phyloP scores from a whole-genome alignment of 2,888 invertebrate genomes.

The Rhopalosiphum nymphaeae region DNA sequence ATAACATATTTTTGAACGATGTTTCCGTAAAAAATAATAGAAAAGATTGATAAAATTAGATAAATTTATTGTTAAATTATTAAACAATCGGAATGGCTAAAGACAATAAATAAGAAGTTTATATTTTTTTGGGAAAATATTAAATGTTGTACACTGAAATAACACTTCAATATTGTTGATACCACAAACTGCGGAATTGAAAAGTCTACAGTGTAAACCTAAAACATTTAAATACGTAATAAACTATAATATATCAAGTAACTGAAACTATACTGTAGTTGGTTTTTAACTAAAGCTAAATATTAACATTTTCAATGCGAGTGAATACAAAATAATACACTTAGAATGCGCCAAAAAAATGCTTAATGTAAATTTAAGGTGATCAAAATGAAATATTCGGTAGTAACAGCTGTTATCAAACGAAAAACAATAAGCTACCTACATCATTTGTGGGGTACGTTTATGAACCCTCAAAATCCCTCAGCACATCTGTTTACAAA shows the following conservation, averaged over 20 bases:
- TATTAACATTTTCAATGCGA: no score
- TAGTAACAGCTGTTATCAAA: background rate
- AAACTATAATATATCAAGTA: background rate
- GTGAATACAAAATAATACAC: background rate
- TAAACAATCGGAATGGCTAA: background rate
- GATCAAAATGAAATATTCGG: background rate
- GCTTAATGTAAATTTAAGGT: background rate
- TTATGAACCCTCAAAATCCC: background rate
- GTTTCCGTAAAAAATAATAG: background rate
- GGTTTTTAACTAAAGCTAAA: background rate
- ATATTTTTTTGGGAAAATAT: background rate
- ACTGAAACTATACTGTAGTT: background rate
- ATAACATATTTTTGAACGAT: background rate
- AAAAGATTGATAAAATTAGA: background rate
- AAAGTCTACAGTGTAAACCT: background rate
- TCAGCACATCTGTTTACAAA: background rate
- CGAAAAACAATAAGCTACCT: background rate
- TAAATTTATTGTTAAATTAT: background rate
- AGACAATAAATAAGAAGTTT: background rate
- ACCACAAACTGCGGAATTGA: background rate
- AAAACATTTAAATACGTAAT: background rate
- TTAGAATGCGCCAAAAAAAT: background rate
- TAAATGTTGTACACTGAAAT: background rate
- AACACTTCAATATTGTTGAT: background rate
- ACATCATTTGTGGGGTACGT: background rate